Evolutionary conservation across 53 echinoderm and acorn worm species (phyloP).

Genomic region (Patiria pectinifera): DNA sequence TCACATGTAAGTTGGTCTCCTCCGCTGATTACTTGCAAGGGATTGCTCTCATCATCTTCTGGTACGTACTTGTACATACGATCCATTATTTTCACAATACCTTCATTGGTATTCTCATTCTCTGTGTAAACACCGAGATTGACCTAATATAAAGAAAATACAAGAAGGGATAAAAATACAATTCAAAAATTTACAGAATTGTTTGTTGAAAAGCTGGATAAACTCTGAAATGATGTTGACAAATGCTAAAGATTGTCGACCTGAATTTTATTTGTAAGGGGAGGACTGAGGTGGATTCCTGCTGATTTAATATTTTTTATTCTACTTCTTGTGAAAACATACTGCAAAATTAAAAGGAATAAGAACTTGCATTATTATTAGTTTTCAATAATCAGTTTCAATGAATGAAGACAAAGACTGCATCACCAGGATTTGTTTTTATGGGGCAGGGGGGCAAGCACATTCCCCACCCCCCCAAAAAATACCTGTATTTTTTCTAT

Average conservation of each 20-base stretch:
- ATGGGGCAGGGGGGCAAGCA: too few species aligned
- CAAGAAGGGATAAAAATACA: background rate
- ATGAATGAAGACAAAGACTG: background rate
- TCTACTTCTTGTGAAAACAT: background rate
- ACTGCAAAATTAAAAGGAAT: background rate
- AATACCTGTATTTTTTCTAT: too few species aligned
- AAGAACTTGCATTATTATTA: background rate
- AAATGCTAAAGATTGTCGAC: background rate
- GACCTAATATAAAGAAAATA: conserved; percentile 41
- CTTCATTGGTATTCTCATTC: conserved; percentile 72
- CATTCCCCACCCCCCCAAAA: too few species aligned
- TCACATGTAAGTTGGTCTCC: conserved; percentile 47
- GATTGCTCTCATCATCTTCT: conserved; percentile 45
- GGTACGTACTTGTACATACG: conserved; percentile 73
- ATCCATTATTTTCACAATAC: conserved; percentile 69
- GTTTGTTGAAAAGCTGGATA: background rate
- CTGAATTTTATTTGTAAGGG: background rate
- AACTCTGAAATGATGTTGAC: background rate
- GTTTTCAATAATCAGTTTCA: background rate
- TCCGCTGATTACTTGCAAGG: conserved; percentile 55
- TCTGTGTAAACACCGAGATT: conserved; percentile 72
- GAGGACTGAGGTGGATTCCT: background rate
- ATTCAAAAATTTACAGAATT: background rate
- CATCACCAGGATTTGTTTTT: too few species aligned
- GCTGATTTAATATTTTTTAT: background rate